Evolutionary conservation across 2,888 invertebrate genomes (phyloP), one percentile per base, ranked within the genome.

Genomic region (Bhutanitis thaidina): DNA sequence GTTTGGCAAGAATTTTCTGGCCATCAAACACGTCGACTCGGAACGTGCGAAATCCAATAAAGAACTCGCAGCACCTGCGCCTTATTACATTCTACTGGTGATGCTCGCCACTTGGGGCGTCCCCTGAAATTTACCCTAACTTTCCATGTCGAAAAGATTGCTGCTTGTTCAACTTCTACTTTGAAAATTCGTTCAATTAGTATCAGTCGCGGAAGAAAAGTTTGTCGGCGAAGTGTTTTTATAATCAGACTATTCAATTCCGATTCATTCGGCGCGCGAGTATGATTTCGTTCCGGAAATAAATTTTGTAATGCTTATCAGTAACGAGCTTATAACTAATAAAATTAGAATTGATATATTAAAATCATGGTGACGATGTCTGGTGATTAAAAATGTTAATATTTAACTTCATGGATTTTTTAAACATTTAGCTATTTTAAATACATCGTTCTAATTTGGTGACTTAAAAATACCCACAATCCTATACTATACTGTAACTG

Each of bases 21-120:
- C 83, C 78, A 86, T 87, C 87, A 84, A 80, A 82, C 82, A 87
- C 84, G 86, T 86, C 85, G 79, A 69, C 67, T 66, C 56, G 86
- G 86, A 86, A 82, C 84, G 86, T 79, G 82, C 78, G 80, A 86
- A 87, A 89, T 88, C 84, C 86, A 88, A 89, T 89, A 89, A 89
- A 85, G 86, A 84, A 85, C 72, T 79, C 73, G 76, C 74, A 74
- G 76, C 87, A 89, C 88, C 88, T 89, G 87, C 74, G 77, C 81
- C 83, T 85, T 88, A 88, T 89, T 87, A 87, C 88, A 88, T 89
- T 88, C 88, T 81, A 85, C 79, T 73, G 76, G 77, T 76, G 82
- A 75, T 80, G 76, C 80, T 79, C 73, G 74, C 73, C 73, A 72
- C 73, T 73, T 75, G 69, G 58, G 60, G 65, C 70, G 4, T 66